phyloP scores from a whole-genome alignment of 1,140 invertebrate genomes.

The Drosophila quadrilineata region DNA sequence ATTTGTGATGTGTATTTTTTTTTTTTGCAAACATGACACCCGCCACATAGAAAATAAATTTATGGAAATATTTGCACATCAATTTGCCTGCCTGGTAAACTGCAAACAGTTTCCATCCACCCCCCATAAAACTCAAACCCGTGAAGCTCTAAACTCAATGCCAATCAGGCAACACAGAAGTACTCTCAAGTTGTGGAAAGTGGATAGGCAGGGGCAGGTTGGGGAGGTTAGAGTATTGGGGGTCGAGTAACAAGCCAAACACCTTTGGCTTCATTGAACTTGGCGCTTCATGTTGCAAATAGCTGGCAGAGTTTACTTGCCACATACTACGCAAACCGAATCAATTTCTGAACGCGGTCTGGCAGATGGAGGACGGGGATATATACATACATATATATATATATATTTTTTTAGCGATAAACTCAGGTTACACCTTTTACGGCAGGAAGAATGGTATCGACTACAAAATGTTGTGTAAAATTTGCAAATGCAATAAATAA shows the following conservation, averaged over 20 bases:
- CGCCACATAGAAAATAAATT: slow-evolving; percentile 69
- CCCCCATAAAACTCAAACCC: no score
- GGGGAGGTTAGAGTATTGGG: no score
- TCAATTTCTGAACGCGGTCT: slow-evolving; percentile 52
- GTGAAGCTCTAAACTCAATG: no score
- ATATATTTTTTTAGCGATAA: slow-evolving; percentile 65
- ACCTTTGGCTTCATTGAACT: slow-evolving; percentile 76
- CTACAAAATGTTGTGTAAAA: slow-evolving; percentile 78
- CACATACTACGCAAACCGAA: slow-evolving; percentile 66
- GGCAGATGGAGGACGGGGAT: not conserved
- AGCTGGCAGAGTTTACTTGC: slow-evolving; percentile 45
- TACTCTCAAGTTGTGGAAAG: not conserved
- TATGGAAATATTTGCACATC: slow-evolving; percentile 78
- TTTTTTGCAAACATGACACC: slow-evolving; percentile 74
- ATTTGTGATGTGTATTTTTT: no score
- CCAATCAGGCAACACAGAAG: slow-evolving; percentile 31
- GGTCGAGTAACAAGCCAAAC: slow-evolving; percentile 34
- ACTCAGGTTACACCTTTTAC: slow-evolving; percentile 64
- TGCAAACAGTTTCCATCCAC: not conserved
- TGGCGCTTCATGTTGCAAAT: slow-evolving; percentile 61
- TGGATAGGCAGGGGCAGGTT: no score
- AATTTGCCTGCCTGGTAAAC: slow-evolving; percentile 50
- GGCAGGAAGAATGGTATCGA: slow-evolving; percentile 25
- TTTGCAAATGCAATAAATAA: slow-evolving; percentile 78
- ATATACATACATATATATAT: no score